phyloP scores from a whole-genome alignment of 2,888 invertebrate genomes.

The Eupithecia abbreviata region DNA sequence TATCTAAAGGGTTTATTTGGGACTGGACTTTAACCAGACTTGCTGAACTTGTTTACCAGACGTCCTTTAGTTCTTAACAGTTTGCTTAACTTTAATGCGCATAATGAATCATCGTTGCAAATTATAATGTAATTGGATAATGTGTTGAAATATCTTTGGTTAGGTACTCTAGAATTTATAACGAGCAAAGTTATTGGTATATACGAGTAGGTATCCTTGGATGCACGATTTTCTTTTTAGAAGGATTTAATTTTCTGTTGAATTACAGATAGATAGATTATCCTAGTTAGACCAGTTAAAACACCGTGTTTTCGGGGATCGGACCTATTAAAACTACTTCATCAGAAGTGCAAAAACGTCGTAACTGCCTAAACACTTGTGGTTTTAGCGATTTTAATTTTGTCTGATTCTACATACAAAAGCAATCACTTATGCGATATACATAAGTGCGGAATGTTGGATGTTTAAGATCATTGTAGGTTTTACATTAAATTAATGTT shows the following conservation, averaged over 20 bases:
- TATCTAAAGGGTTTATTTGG: slow-evolving; percentile 35
- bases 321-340: neutral
- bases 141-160: neutral
- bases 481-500: neutral
- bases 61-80: slow-evolving; percentile 25
- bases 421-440: neutral
- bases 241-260: neutral
- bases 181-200: neutral
- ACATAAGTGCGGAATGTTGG: neutral
- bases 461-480: neutral
- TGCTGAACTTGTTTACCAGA: slow-evolving; percentile 38
- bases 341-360: neutral
- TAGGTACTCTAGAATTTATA: neutral
- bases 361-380: neutral
- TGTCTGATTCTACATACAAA: neutral
- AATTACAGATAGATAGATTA: neutral
- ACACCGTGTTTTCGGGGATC: neutral
- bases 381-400: neutral
- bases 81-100: neutral
- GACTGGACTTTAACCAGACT: slow-evolving; percentile 40
- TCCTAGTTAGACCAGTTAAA: neutral
- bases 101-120: slow-evolving; percentile 10
- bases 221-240: neutral
- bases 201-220: neutral
- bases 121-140: neutral